Conservation (phyloP, 2,113 vertebrate species). For the Pseudopipra pipra region DNA sequence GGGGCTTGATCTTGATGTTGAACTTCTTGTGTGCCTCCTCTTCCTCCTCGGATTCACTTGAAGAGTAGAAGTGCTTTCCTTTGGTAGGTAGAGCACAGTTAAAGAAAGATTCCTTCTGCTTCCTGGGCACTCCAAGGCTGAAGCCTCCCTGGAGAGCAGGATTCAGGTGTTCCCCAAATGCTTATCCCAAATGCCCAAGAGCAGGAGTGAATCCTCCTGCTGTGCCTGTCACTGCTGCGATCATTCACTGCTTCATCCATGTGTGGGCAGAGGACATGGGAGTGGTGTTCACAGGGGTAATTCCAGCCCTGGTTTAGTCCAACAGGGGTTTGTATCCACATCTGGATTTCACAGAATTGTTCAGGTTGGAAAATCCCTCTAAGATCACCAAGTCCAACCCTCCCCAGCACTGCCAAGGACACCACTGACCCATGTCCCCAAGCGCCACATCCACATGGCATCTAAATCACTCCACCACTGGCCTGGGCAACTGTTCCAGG, state of each 20-base stretch:
- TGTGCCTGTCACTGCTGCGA: rapidly evolving
- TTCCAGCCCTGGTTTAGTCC: background rate
- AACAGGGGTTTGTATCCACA: rapidly evolving
- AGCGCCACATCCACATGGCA: background rate
- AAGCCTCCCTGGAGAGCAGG: rapidly evolving
- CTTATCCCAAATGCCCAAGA: background rate
- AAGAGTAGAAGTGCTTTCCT: conserved; percentile 94
- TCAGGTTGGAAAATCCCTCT: rapidly evolving
- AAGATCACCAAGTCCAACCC: rapidly evolving
- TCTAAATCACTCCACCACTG: rapidly evolving
- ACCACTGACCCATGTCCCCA: rapidly evolving
- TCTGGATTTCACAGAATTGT: rapidly evolving
- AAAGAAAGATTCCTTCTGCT: conserved; percentile 70
- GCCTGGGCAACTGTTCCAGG: background rate
- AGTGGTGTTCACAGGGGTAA: rapidly evolving
- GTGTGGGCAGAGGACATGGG: rapidly evolving
- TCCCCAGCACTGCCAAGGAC: background rate
- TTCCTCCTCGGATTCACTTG: conserved; percentile 95
- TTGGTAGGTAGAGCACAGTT: conserved; percentile 84
- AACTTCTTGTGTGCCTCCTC: conserved; percentile 94
- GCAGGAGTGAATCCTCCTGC: background rate
- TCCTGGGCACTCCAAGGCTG: rapidly evolving
- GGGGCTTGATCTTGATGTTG: conserved; percentile 95
- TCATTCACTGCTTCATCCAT: rapidly evolving
- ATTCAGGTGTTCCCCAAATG: rapidly evolving